Percentiles rank a stretch among this genome's conserved stretches.
phyloP scores from a whole-genome alignment of 2,113 vertebrate genomes.

The Alosa alosa region DNA sequence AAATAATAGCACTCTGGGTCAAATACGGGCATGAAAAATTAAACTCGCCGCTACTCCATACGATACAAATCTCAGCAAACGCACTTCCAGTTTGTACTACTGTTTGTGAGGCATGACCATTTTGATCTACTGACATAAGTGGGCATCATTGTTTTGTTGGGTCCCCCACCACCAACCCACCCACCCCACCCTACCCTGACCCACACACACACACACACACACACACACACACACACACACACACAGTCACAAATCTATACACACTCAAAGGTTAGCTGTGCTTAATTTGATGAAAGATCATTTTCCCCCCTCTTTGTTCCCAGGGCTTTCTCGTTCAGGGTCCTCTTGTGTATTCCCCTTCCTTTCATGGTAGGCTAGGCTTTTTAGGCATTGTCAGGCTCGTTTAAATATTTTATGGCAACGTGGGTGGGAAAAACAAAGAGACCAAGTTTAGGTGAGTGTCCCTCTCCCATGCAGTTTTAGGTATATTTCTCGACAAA shows the following conservation, averaged over 20 bases:
- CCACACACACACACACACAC: neutral
- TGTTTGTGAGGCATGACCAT: neutral
- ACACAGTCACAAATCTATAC: slow-evolving; percentile 18
- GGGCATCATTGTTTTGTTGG: neutral
- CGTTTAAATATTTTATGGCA: slow-evolving; percentile 71
- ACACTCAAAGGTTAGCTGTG: slow-evolving; percentile 29
- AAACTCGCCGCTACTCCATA: neutral
- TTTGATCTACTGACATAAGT: neutral
- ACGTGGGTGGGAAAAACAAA: slow-evolving; percentile 53
- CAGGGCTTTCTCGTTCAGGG: slow-evolving; percentile 49
- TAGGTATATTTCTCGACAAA: slow-evolving; percentile 68
- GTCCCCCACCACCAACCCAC: neutral
- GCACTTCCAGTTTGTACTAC: neutral
- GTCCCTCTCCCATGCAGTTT: slow-evolving; percentile 49
- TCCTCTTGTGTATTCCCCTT: slow-evolving; percentile 53
- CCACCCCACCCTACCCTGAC: neutral
- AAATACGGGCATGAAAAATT: slow-evolving; percentile 9
- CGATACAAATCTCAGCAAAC: neutral
- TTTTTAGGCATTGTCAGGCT: slow-evolving; percentile 65
- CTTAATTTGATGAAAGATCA: slow-evolving; percentile 25
- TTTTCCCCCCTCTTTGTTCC: slow-evolving; percentile 36
- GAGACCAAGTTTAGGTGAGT: slow-evolving; percentile 49
- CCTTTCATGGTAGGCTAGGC: slow-evolving; percentile 66
- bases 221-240: neutral
- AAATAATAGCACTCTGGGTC: slow-evolving; percentile 8